Conservation (phyloP, 1,140 invertebrate species). For the Ptiloglossa arizonensis region DNA sequence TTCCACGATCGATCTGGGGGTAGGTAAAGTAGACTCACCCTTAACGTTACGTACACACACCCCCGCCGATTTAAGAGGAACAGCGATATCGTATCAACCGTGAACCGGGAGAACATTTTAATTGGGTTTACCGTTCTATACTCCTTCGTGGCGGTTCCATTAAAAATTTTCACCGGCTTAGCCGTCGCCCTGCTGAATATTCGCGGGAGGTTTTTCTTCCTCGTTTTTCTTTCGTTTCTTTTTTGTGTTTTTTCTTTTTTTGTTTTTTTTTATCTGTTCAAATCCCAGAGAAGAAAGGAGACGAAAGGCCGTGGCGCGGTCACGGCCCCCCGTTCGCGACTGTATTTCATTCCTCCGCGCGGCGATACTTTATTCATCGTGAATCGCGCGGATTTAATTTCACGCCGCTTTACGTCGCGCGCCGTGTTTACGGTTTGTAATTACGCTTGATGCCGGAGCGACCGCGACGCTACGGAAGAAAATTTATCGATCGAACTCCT, state of each 20-base stretch:
- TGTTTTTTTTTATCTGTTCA: conserved; percentile 47
- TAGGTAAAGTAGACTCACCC: not conserved
- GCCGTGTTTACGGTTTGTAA: conserved; percentile 62
- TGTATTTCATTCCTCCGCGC: conserved; percentile 36
- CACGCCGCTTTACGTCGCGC: conserved; percentile 56
- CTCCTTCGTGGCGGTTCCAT: conserved; percentile 27
- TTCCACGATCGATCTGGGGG: not conserved
- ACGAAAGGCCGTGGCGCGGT: conserved; percentile 11
- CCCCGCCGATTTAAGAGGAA: not conserved
- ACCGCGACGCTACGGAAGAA: not conserved
- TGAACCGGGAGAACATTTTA: conserved; percentile 23
- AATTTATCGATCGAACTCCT: conserved; percentile 54
- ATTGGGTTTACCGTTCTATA: conserved; percentile 25
- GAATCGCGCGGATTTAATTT: conserved; percentile 68
- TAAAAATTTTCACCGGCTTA: conserved; percentile 52
- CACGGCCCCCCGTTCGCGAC: conserved; percentile 7
- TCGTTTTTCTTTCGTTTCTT: no score
- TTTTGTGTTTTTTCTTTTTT: no score
- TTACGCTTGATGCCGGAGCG: conserved; percentile 52
- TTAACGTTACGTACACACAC: not conserved
- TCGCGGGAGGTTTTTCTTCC: conserved; percentile 19
- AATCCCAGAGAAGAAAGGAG: conserved; percentile 53
- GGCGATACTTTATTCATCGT: conserved; percentile 66
- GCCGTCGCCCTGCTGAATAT: conserved; percentile 27
- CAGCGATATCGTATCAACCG: not conserved